phyloP scores from a whole-genome alignment of 2,888 invertebrate genomes.

The Yponomeuta evonymella region DNA sequence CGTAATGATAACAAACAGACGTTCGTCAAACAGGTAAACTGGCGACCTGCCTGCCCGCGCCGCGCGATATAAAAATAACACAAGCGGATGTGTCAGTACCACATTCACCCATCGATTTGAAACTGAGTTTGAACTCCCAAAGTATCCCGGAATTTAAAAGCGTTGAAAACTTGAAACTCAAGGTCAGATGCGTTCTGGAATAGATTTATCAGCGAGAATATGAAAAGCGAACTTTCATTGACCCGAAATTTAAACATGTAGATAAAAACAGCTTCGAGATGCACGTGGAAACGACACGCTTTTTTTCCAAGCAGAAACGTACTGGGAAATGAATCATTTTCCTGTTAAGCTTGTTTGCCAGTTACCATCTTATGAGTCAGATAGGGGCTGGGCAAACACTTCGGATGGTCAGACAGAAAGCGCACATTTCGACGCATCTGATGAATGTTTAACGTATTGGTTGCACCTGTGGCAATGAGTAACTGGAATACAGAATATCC shows the following conservation, averaged over 20 bases:
- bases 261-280: no score
- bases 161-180: neutral
- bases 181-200: slow-evolving; percentile 1
- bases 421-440: neutral
- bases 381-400: neutral
- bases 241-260: neutral
- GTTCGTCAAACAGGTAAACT: neutral
- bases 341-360: neutral
- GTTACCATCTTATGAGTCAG: neutral
- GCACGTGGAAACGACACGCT: no score
- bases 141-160: neutral
- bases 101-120: neutral
- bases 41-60: neutral
- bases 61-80: slow-evolving; percentile 8
- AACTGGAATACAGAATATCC: neutral
- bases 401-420: slow-evolving; percentile 16
- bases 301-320: neutral
- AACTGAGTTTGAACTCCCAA: neutral
- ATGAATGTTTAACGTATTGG: slow-evolving; percentile 11
- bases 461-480: slow-evolving; percentile 24
- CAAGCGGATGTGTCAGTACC: neutral
- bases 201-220: neutral
- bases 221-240: neutral
- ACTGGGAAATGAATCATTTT: neutral
- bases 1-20: slow-evolving; percentile 20